These are phyloP conservation scores for Gallinago solitaria DNA, from an alignment of 2,797 vertebrate species.

Conservation along the genomic window DNA sequence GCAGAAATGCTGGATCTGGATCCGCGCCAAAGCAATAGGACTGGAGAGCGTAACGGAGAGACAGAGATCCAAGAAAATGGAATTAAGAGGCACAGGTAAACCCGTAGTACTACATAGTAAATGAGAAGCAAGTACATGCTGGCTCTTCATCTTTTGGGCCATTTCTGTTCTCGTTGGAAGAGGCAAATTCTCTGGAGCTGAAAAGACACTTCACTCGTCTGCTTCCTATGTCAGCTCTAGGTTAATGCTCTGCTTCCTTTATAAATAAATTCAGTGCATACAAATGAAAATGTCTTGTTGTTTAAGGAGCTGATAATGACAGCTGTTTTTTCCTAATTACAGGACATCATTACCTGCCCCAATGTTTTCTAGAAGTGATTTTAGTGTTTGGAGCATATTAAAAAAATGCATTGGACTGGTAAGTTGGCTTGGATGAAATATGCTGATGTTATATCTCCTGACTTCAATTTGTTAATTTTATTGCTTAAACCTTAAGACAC, in stretches of 20 bases:
- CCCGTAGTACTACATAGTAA: fast-evolving
- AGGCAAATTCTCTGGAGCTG: neutral
- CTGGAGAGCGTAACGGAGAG: constrained; percentile 80
- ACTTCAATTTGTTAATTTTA: neutral
- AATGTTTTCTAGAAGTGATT: constrained; percentile 92
- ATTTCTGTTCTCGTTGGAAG: neutral
- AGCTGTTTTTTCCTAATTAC: neutral
- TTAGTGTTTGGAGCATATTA: constrained; percentile 95
- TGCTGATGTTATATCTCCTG: neutral
- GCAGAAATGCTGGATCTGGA: constrained; percentile 76
- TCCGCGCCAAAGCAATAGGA: constrained; percentile 63
- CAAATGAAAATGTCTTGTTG: neutral
- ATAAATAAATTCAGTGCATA: neutral
- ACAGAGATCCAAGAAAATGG: constrained; percentile 88
- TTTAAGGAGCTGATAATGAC: neutral
- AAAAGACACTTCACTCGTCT: neutral
- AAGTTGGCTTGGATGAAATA: constrained; percentile 50
- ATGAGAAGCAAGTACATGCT: neutral
- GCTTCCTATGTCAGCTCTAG: neutral
- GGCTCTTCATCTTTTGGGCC: neutral
- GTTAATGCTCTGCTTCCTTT: neutral
- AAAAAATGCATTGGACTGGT: constrained; percentile 98
- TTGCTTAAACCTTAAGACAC: neutral
- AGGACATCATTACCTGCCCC: constrained; percentile 90
- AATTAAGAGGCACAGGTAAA: constrained; percentile 89